A percentile compares a stretch with the other conserved stretches of the same genome.
Conservation (phyloP, 2,113 vertebrate genomes). For the Neolamprologus longior region DNA sequence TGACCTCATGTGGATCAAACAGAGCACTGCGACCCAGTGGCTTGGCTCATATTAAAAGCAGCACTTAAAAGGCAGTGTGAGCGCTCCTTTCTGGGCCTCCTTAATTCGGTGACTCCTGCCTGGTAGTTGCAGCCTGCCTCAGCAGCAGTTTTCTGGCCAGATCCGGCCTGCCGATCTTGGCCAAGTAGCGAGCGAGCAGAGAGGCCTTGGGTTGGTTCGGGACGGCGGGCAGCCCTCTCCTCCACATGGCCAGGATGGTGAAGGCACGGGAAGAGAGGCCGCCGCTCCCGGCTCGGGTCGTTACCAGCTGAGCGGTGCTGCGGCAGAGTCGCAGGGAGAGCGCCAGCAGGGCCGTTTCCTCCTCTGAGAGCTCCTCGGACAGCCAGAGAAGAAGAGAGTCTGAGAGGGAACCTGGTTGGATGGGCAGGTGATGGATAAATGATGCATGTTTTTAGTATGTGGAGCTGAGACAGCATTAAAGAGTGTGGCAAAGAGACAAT, state of each 20-base stretch:
- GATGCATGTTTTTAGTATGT: background rate
- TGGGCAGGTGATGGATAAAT: background rate
- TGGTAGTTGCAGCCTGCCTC: background rate
- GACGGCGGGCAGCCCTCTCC: slow-evolving; percentile 71
- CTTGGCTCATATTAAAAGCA: background rate
- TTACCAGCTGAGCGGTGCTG: slow-evolving; percentile 78
- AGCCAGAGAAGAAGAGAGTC: slow-evolving; percentile 64
- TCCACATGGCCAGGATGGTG: slow-evolving; percentile 79
- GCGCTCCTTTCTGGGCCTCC: background rate
- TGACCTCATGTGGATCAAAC: slow-evolving; percentile 36
- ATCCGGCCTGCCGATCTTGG: slow-evolving; percentile 75
- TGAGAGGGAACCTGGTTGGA: slow-evolving; percentile 52
- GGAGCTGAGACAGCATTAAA: background rate
- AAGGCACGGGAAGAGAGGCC: slow-evolving; percentile 73
- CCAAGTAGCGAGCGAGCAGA: slow-evolving; percentile 74
- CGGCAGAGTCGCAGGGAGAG: slow-evolving; percentile 66
- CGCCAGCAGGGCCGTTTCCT: slow-evolving; percentile 59
- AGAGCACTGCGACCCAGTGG: background rate
- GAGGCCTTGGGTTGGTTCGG: slow-evolving; percentile 62
- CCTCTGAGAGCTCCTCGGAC: slow-evolving; percentile 50
- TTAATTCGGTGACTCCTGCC: background rate
- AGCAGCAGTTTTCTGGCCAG: slow-evolving; percentile 69
- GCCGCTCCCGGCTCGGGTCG: slow-evolving; percentile 70
- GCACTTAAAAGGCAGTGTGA: background rate
- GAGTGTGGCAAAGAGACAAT: background rate